Evolutionary conservation across 1,140 invertebrate genomes (phyloP).

Genomic region (Drosophila kurseongensis): DNA sequence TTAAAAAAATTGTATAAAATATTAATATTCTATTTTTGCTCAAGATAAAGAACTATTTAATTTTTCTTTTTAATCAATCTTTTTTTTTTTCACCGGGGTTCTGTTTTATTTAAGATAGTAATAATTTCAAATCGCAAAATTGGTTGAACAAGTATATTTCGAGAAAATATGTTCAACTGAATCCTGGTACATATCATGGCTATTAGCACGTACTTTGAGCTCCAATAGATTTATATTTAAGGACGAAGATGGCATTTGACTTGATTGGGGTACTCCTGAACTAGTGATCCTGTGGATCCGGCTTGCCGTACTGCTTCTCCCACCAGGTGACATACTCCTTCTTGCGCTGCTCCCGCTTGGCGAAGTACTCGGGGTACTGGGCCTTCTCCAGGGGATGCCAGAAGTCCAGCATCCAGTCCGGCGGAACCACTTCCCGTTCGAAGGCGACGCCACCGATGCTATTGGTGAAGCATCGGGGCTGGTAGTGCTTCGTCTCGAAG

Average conservation of each 20-base stretch:
- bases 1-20: too few relatives aligned
- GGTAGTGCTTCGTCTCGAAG: conserved; percentile 88
- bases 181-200: background rate
- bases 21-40: too few relatives aligned
- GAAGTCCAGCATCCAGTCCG: conserved; percentile 94
- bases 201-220: background rate
- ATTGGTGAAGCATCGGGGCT: conserved; percentile 88
- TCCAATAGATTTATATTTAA: conserved; percentile 51
- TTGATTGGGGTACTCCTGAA: conserved; percentile 48
- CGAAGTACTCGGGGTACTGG: conserved; percentile 98
- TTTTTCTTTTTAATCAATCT: too few relatives aligned
- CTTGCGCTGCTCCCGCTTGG: conserved; percentile 94
- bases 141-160: too few relatives aligned
- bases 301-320: conserved; percentile 93
- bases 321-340: conserved; percentile 95
- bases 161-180: background rate
- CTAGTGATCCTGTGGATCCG: conserved; percentile 79
- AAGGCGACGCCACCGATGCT: conserved; percentile 92
- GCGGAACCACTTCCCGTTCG: conserved; percentile 87
- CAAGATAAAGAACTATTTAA: too few relatives aligned
- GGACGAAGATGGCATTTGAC: conserved; percentile 49
- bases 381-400: conserved; percentile 98
- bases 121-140: too few relatives aligned
- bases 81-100: too few relatives aligned
- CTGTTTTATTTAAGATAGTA: too few relatives aligned